phyloP scores from a whole-genome alignment of 2,888 invertebrate species.

The Euplagia quadripunctaria region DNA sequence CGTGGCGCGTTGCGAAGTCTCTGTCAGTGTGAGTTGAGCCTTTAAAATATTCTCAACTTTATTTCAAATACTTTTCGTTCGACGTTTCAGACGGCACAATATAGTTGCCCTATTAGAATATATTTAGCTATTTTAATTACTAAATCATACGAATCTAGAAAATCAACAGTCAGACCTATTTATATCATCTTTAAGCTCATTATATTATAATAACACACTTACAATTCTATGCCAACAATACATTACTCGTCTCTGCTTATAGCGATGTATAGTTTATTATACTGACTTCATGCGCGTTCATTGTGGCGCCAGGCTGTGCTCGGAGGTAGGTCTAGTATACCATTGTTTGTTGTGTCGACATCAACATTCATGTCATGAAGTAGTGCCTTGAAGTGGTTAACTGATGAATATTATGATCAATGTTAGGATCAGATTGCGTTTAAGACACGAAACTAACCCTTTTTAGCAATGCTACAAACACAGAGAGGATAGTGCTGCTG shows the following conservation, averaged over 20 bases:
- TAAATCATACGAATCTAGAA: too few species aligned
- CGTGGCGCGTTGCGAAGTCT: too few species aligned
- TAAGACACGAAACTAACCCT: neutral
- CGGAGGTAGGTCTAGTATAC: neutral
- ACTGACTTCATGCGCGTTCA: neutral
- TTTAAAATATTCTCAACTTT: too few species aligned
- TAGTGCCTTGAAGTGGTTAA: neutral
- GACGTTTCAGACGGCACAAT: too few species aligned
- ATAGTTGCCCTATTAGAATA: too few species aligned
- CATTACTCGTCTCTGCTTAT: neutral
- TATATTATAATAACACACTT: slow-evolving; percentile 6
- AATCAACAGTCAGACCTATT: too few species aligned
- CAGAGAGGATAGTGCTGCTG: neutral
- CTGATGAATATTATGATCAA: neutral
- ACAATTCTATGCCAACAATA: neutral
- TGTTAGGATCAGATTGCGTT: neutral
- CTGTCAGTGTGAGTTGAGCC: too few species aligned
- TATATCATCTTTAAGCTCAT: neutral
- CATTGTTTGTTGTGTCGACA: slow-evolving; percentile 1
- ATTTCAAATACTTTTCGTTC: too few species aligned
- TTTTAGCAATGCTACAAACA: neutral
- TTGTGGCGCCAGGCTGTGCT: neutral
- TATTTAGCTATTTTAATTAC: too few species aligned
- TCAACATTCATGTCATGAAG: slow-evolving; percentile 9
- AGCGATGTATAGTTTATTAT: neutral